Conservation (phyloP, 2,113 vertebrate species). For the Bubalus kerabau region DNA sequence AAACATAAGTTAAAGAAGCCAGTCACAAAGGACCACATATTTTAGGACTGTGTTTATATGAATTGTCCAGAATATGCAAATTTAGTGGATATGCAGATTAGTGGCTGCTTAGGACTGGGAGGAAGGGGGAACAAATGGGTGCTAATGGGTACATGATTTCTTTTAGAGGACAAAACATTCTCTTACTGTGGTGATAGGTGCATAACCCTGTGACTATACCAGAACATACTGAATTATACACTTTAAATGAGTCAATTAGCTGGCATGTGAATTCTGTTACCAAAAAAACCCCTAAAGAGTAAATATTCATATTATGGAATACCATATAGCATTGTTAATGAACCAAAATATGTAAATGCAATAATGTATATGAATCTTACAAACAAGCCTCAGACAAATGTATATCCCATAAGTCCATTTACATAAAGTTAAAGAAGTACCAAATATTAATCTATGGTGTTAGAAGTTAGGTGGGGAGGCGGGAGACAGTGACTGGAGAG, state of each 20-base stretch:
- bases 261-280: neutral
- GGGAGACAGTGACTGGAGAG: neutral
- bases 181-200: neutral
- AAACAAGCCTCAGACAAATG: neutral
- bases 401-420: neutral
- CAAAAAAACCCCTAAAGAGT: neutral
- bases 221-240: neutral
- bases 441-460: neutral
- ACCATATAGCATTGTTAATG: neutral
- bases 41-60: neutral
- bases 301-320: neutral
- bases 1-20: neutral
- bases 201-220: neutral
- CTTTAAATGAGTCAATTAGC: neutral
- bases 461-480: neutral
- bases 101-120: neutral
- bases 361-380: neutral
- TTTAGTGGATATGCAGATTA: neutral
- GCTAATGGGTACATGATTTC: neutral
- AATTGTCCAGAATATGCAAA: neutral
- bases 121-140: neutral
- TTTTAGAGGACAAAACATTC: constrained; percentile 12
- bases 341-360: neutral
- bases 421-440: neutral
- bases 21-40: neutral